Base-by-base conservation (phyloP, 92 coral and sea anemone species). In the Porites evermanni region DNA sequence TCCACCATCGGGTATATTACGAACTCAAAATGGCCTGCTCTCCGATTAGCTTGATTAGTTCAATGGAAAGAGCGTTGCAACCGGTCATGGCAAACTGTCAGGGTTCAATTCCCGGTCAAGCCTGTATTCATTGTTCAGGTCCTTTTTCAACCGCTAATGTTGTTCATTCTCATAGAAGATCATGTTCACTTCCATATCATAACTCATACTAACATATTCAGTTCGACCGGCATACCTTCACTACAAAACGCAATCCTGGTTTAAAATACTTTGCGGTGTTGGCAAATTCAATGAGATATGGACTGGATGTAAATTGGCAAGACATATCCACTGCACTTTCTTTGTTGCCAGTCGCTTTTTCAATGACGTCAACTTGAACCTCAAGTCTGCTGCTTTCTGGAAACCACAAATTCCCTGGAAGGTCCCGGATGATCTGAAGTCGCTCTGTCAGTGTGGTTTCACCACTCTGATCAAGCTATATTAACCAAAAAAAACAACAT, bases 221-320 rank as follows among this genome's bases (percentile, higher is more conserved):
- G 47, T 63, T 24, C 8, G 58, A 21, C 12, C 21, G 18, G 4
- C 88, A 29, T 77, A 92, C 99, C 95, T 93, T 94, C 51, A 97
- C 89, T n/a, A 88, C 90, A 82, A 89, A 97, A 81, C 96, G 99
- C 12, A 97, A 81, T 1, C 97, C 99, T 10, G 99, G 99, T 77
- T 91, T 95, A 65, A 97, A 97, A 52, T 95, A 93, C 82, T 78
- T 83, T 5, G 98, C 90, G 13, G 98, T 95, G 64, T 93, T 92
- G 50, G 79, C 89, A 77, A 89, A 95, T 82, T 90, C 86, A 73
- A 97, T 93, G 58, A 86, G 83, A 72, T 90, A 91, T 16, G 97
- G 98, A 50, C 96, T 84, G 1, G 94, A 89, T 58, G 99, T 95
- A 82, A 97, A 97, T 66, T 90, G 72, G 53, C 94, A 86, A 6